Base-by-base conservation (phyloP, 2,113 vertebrate species). In the Pseudopodoces humilis region DNA sequence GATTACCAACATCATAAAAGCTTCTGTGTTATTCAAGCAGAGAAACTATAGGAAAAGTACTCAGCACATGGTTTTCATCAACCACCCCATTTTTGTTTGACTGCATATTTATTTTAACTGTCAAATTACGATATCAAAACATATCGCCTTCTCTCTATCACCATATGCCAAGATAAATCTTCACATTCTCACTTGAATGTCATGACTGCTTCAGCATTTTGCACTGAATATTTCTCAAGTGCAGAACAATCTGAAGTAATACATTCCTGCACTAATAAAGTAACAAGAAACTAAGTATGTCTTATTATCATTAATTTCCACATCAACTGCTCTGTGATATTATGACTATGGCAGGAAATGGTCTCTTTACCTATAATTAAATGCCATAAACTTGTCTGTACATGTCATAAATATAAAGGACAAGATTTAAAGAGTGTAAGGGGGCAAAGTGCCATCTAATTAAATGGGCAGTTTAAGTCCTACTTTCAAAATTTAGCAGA, bases 101-200 rank as follows among this genome's bases (percentile, higher is more conserved):
- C 81, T 28, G 63, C 90, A 71, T 96, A 60, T 96, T 96, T 94
- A 94, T 96, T 96, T 92, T 86, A 96, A 96, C 86, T 91, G 82
- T 94, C 88, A 94, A 95, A 92, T 96, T 95, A 88, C 0, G 3
- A 44, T 49, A 41, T 94, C 94, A 96, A 88, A 97, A 92, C 65
- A 92, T 47, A 41, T 81, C 25, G 37, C 83, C 79, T 93, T 35
- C 90, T 83, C 85, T 64, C 56, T 30, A 67, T 44, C 78, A 55
- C 84, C 82, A 88, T 88, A 75, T 88, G 70, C 68, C 88, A 76
- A 65, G 77, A 60, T 74, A 75, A 74, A 79, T 79, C 84, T 55
- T 90, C 79, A 72, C 68, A 58, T 94, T 94, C 78, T 83, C 65
- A 39, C 84, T 90, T 76, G 39, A 49, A 70, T 87, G 74, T 94